Evolutionary conservation across 2,888 invertebrate species (phyloP).

Genomic region (Tribolium freemani): DNA sequence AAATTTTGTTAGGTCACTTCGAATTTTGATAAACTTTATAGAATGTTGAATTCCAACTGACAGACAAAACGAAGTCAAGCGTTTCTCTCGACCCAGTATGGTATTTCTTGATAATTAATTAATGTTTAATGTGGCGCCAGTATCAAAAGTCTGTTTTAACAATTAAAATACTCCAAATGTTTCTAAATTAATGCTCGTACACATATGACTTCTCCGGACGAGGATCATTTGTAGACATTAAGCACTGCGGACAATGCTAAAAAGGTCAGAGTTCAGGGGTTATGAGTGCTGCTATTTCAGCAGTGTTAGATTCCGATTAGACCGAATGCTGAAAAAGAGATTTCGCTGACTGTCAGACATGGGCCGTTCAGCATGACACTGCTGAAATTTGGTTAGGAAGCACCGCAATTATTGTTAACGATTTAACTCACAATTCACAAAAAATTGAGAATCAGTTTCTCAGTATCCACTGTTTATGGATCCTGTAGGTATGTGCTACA

Average conservation of each 20-base stretch:
- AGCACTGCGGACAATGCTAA: constrained; percentile 10
- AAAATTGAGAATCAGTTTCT: no score
- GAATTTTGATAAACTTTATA: no score
- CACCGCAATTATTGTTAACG: no score
- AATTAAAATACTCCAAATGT: constrained; percentile 3
- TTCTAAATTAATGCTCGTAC: background rate
- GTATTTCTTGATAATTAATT: background rate
- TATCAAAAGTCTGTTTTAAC: background rate
- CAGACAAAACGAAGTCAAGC: no score
- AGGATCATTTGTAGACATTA: constrained; percentile 20
- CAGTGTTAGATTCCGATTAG: constrained; percentile 5
- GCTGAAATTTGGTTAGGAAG: background rate
- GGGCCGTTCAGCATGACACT: no score
- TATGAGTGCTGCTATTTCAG: constrained; percentile 20
- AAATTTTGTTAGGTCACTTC: background rate
- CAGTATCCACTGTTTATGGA: no score
- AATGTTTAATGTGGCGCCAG: background rate
- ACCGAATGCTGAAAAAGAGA: background rate
- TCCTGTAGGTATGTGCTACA: background rate
- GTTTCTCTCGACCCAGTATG: background rate
- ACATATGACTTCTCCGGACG: background rate
- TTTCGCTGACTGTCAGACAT: background rate
- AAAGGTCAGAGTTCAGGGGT: constrained; percentile 8
- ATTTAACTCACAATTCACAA: no score
- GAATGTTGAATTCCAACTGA: no score